Base-by-base conservation (phyloP, 2,797 vertebrate species). In the Coregonus ussuriensis region DNA sequence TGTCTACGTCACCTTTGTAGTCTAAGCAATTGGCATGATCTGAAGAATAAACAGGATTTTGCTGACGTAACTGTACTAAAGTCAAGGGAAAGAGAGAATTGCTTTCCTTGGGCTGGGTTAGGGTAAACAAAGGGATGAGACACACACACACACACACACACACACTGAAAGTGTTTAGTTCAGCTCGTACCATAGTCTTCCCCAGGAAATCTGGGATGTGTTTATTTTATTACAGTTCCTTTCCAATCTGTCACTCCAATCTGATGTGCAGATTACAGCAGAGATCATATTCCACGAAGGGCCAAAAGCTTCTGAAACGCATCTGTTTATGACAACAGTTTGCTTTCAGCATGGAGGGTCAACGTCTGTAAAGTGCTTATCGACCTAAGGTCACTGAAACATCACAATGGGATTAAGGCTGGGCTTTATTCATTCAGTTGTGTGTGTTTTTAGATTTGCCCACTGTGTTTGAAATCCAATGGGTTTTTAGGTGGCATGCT, bases 261-360 rank as follows among this genome's bases (percentile, higher is more conserved):
- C 4, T 7, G 83, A 67, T 68, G n/a, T 7, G 75, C 78, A 83
- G 81, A 84, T 87, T 81, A 82, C 63, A 66, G 14, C 74, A 66
- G 41, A 37, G n/a, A 66, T 21, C n/a, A 66, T 81, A 75, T 82
- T 84, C 35, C 77, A 72, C 11, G 31, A 54, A 41, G 0, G 1
- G 13, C 67, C 51, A 7, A 81, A 85, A 83, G 78, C 63, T 29
- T 87, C 73, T 75, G 77, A 72, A 77, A 79, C 33, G 31, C 6
- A 4, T 2, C 25, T 67, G 6, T 67, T 15, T 25, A 4, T 35
- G 59, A 25, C 21, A 25, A 3, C 9, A 9, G 59, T 25, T 4
- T 25, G 54, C 54, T 13, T 63, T 63, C 59, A 25, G 7, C 59
- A 13, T 25, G 3, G 59, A 3, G 59, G 59, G n/a, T 63, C 25